Base-by-base conservation (phyloP, 2,888 invertebrate genomes). In the Eucera pruinosa region DNA sequence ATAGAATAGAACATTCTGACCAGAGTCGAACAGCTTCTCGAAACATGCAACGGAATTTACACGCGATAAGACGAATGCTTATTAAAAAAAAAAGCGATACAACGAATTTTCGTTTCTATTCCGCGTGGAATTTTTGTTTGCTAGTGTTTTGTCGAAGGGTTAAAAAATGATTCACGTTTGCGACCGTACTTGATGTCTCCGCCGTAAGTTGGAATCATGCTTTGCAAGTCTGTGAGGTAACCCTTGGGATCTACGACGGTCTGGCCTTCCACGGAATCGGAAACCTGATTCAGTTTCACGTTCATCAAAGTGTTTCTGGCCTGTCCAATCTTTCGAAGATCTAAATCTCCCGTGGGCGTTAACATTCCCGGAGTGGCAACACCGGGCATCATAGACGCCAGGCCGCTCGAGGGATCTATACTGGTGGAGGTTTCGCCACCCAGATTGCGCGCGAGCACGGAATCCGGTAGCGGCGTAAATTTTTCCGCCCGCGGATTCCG, bases 181-280 rank as follows among this genome's bases (percentile, higher is more conserved):
- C n/a, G n/a, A n/a, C n/a, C n/a, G n/a, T 90, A 94, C 94, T 98
- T 98, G 48, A 99, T 98, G 91, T 99, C 99, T 2, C 99, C 99
- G 0, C 99, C 99, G 89, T 99, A 98, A 0, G 98, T 97, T 0
- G 99, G 99, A 88, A 99, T 97, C 99, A 99, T 99, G 25, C 98
- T 98, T 91, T 99, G 99, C 57, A 99, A 93, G 92, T 99, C 99
- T 0, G 99, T 99, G n/a, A 99, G 94, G 91, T 99, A 99, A 1
- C 99, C 99, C 92, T 99, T 99, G 0, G 99, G 99, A 93, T 99
- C 99, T 0, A 99, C 99, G 0, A 99, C 99, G 0, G 99, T 99
- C 93, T 99, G 99, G 0, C 99, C 99, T 2, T 97, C 97, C 0
- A 99, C 99, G 0, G 99, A 99, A 93, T 99, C 99, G 0, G 99